Base-by-base conservation (phyloP, 2,888 invertebrate species). In the Pherbina coryleti region DNA sequence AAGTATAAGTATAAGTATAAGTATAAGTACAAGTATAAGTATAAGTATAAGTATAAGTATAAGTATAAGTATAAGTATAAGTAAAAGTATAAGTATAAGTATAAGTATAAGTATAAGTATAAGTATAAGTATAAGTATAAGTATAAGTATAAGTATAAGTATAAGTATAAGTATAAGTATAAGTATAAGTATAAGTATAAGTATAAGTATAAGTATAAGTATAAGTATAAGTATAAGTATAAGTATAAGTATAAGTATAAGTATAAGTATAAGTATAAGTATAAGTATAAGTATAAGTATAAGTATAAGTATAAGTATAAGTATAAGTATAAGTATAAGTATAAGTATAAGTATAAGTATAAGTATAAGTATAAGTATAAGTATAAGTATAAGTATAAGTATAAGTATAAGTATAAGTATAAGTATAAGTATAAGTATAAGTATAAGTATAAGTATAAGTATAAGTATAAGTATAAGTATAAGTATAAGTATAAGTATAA, bases 51-150 rank as follows among this genome's bases (percentile, higher is more conserved):
- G 31, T 31, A 31, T 31, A 31, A 31, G 31, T 31, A 31, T 31
- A 53, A 53, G 53, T 53, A 53, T 53, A 53, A 53, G 53, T 53
- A 53, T 53, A 53, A 53, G 53, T 53, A 53, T 53, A 53, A 53
- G 53, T 53, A 53, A 5, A 53, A 53, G 53, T 53, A 53, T 53
- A 53, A 53, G 53, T 53, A 53, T 53, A 53, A 53, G 53, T 53
- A 53, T 53, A 53, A 53, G 53, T 53, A 53, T 53, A 53, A 53
- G 53, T 53, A 53, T 53, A 53, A 53, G 53, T 53, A 53, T 53
- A 53, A 53, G 53, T 53, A 53, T 53, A 53, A 53, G 53, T 53
- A 53, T 53, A 53, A 53, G 53, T 53, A 53, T 53, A 53, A 53
- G 53, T 53, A 53, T 53, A 53, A 53, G 53, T 53, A 53, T 53